phyloP scores from a whole-genome alignment of 2,888 invertebrate species.

The Phortica okadai region DNA sequence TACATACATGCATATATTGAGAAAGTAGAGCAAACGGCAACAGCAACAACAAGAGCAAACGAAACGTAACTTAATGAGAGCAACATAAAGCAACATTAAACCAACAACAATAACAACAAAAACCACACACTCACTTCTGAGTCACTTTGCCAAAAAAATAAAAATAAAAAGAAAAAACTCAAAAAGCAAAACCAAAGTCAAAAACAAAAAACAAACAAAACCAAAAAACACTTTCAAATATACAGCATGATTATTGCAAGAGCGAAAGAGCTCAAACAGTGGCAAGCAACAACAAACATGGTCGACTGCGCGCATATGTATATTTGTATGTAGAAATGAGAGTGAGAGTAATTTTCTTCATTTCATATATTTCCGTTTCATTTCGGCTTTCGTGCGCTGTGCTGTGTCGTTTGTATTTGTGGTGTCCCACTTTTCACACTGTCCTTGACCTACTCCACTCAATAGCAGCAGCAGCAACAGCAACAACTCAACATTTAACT shows the following conservation, averaged over 20 bases:
- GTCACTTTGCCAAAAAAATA: neutral
- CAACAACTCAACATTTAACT: constrained; percentile 34
- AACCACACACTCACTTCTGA: neutral
- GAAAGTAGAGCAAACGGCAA: constrained; percentile 17
- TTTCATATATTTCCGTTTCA: neutral
- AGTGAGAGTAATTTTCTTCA: constrained; percentile 40
- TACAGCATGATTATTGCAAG: constrained; percentile 42
- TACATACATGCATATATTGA: neutral
- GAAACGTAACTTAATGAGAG: constrained; percentile 7
- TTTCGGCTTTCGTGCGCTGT: neutral
- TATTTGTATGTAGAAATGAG: constrained; percentile 21
- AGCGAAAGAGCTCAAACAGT: constrained; percentile 30
- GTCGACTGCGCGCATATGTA: neutral
- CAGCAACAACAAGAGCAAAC: constrained; percentile 23
- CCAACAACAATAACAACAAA: constrained; percentile 44
- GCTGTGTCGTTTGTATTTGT: constrained; percentile 40
- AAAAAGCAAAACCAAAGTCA: constrained; percentile 42
- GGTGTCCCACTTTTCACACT: constrained; percentile 75
- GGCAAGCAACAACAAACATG: constrained; percentile 40
- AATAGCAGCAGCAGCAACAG: constrained; percentile 45
- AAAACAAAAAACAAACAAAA: constrained; percentile 21
- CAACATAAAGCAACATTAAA: constrained; percentile 5
- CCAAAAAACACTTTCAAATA: constrained; percentile 2
- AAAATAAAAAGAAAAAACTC: constrained; percentile 29
- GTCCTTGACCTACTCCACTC: constrained; percentile 77